Evolutionary conservation across 2,113 vertebrate species (phyloP).

Genomic region (Chrysemys picta): DNA sequence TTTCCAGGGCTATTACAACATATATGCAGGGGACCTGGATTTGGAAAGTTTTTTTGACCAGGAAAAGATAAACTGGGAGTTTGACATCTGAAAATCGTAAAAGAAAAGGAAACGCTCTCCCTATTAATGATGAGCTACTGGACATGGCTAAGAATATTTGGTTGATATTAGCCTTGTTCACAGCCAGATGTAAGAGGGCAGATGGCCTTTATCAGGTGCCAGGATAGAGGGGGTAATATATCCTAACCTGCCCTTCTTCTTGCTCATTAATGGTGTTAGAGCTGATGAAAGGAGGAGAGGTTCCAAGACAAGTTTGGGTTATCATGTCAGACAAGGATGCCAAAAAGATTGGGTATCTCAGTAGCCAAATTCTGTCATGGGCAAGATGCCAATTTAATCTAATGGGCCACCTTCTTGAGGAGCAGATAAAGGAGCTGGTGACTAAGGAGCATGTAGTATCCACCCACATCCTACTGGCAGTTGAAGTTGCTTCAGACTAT

Average conservation of each 20-base stretch:
- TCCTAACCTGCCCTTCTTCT: not conserved
- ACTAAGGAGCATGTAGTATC: not conserved
- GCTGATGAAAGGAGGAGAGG: not conserved
- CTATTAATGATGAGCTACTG: not conserved
- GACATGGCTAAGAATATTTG: not conserved
- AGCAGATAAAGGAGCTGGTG: not conserved
- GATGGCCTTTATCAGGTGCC: not conserved
- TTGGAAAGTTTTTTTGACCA: too few species aligned
- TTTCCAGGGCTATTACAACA: not conserved
- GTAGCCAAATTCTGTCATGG: not conserved
- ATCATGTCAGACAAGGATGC: accelerated
- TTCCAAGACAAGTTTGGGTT: too few species aligned
- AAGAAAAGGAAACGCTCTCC: not conserved
- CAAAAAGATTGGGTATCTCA: not conserved
- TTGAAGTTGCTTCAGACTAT: not conserved
- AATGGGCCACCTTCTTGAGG: not conserved
- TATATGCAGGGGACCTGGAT: too few species aligned
- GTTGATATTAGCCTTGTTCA: not conserved
- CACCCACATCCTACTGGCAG: not conserved
- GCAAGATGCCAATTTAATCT: not conserved
- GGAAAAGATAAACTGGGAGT: too few species aligned
- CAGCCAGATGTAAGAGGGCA: not conserved
- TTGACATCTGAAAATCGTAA: not conserved
- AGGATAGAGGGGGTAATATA: not conserved
- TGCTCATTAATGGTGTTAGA: not conserved